Base-by-base conservation (phyloP, 1,140 invertebrate genomes). In the Argopecten irradians region DNA sequence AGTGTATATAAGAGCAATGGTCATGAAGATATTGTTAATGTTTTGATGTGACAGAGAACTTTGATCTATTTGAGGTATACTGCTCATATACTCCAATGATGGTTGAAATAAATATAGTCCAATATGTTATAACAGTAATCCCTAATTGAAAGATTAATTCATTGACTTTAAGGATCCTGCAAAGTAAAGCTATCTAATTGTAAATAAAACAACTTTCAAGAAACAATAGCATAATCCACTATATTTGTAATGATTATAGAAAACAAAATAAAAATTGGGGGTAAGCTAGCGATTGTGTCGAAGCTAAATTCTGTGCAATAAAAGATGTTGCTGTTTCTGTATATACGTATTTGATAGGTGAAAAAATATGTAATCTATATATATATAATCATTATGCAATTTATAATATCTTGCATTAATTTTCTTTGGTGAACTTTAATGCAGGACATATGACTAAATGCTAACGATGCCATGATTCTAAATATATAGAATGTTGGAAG, bases 221-320 rank as follows among this genome's bases (percentile, higher is more conserved):
- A 71, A 71, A 71, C 55, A n/a, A 71, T 28, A 71, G 55, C 55
- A 71, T 71, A n/a, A 28, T 28, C 55, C n/a, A 71, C 55, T 71
- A 71, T 71, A 71, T 8, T 71, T 16, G 36, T 39, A 71, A 28
- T 28, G 55, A 71, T n/a, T n/a, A n/a, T 71, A 71, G n/a, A 71
- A 71, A 71, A 71, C 22, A n/a, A 71, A 71, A 71, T 28, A 1
- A 71, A 71, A 71, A 71, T 28, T 22, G 55, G 55, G 55, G n/a
- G 13, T 71, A 71, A 71, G 55, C 55, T 71, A 71, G 55, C 55
- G 28, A 28, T 71, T 71, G 55, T 71, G 55, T 71, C 55, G 55
- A 71, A 71, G 55, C 55, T 71, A 71, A 71, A 71, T 71, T 71
- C n/a, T 71, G 55, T 71, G 55, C 55, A 71, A 71, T 71, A 71